Evolutionary conservation across 2,888 invertebrate species (phyloP), one percentile per base, ranked within the genome.

Genomic region (Nymphalis c-album): DNA sequence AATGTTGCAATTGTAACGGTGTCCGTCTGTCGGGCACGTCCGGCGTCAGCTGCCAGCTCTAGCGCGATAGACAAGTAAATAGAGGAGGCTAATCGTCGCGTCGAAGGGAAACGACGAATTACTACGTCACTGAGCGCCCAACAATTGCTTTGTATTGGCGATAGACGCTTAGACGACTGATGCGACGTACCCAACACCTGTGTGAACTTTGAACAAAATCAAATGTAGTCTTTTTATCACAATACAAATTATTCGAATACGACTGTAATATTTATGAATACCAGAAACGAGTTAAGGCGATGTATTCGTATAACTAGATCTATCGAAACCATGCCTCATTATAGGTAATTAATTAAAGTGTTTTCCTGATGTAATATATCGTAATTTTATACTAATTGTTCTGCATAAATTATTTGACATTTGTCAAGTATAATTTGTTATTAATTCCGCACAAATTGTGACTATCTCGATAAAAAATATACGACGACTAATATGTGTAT

Each of bases 51-150:
- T 91, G 91, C 89, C 91, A 88, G 85, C 84, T 88, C 85, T 77
- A 79, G 81, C 78, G 75, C 79, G 89, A 90, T 85, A 85, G 91
- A 92, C 91, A 91, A 91, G 85, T 91, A 92, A 92, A 92, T 92
- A 89, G 91, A 88, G 87, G 84, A 83, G 83, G 82, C 86, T 91
- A 92, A 92, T 91, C 91, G 91, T 91, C 91, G 90, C 87, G 84
- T 85, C 86, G 85, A 76, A 84, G 88, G 89, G 91, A 91, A 92
- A 92, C 90, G 85, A 86, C 86, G 90, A 89, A 91, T 91, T 92
- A 92, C 90, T 82, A 78, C 83, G 90, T 91, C 91, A 90, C 88
- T 81, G 80, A 79, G 79, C 80, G 84, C 80, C 86, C 85, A 89
- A 83, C 91, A 83, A 90, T 90, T 86, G 89, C 87, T 86, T 90